Percentiles rank a stretch among this genome's conserved stretches.
These are phyloP conservation scores for Chiloscyllium punctatum DNA, from an alignment of 2,797 vertebrate species.

Conservation along the genomic window DNA sequence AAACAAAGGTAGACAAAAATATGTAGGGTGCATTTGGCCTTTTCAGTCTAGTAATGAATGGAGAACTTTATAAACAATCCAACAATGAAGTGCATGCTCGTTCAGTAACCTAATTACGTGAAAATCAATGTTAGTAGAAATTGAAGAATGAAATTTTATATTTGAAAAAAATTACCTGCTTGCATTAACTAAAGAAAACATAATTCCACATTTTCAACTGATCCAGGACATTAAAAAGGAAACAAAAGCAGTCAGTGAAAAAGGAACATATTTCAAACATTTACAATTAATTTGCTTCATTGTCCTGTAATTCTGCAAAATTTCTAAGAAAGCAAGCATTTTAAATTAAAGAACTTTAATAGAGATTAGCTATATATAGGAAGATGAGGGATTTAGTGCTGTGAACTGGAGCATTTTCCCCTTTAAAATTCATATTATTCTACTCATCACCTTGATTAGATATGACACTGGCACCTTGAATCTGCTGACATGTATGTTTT, in stretches of 20 bases:
- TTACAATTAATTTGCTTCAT: not conserved
- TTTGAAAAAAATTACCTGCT: not conserved
- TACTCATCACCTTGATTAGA: conserved; percentile 25
- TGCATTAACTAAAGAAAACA: not conserved
- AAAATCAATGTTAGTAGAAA: not conserved
- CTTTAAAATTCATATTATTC: not conserved
- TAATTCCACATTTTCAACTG: not conserved
- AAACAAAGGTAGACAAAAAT: not conserved
- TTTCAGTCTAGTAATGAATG: not conserved
- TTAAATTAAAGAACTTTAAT: not conserved
- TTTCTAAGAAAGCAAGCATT: not conserved
- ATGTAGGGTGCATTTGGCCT: not conserved
- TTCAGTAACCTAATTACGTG: not conserved
- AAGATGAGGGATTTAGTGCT: not conserved
- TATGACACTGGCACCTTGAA: not conserved
- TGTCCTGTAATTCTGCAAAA: not conserved
- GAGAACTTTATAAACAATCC: not conserved
- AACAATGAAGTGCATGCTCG: not conserved
- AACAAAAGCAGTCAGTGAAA: not conserved
- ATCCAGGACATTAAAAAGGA: not conserved
- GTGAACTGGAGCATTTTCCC: not conserved
- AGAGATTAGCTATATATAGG: not conserved
- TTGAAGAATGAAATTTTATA: not conserved
- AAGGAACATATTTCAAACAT: not conserved
- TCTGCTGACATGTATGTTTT: conserved; percentile 34